Base-by-base conservation (phyloP, 2,888 invertebrate genomes). In the Elysia crispata region DNA sequence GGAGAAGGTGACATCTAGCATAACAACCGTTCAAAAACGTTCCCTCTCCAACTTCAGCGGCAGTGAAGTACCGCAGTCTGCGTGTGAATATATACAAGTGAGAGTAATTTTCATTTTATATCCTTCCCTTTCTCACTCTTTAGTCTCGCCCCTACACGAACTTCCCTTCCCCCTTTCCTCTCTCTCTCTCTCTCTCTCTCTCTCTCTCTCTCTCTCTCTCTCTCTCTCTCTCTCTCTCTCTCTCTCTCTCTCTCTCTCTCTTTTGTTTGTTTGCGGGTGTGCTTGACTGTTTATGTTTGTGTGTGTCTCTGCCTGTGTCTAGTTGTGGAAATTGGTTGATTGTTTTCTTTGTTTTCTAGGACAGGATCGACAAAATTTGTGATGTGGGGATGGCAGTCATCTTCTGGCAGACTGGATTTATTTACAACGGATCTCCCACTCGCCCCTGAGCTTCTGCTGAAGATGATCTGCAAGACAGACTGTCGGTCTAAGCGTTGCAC, bases 21-120 rank as follows among this genome's bases (percentile, higher is more conserved):
- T 11, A 28, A 54, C 25, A n/a, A 28, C 60, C n/a, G 60, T 78
- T 1, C 57, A 72, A 33, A 60, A 62, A 11, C 41, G 30, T 33
- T 70, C 57, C 23, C 72, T 78, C 72, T n/a, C 77, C 64, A 33
- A 78, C 77, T 23, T 57, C 72, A 41, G 77, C 77, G 15, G 77
- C 77, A 33, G 77, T 62, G 20, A 70, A 77, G 72, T 62, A 54
- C 77, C 77, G 72, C 49, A 41, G 25, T 23, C 31, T 78, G n/a
- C 28, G 72, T 20, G 57, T 57, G 13, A n/a, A n/a, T 72, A 62
- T 49, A 31, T 23, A 18, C 77, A 78, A 33, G 64, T 76, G 50
- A 64, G 66, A n/a, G n/a, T 64, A n/a, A 25, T 18, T 64, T 64
- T 54, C 20, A 15, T 54, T 54, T 54, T 54, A 54, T 54, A 54